Conservation (phyloP, 2,113 vertebrate species). For the Smithornis capensis region DNA sequence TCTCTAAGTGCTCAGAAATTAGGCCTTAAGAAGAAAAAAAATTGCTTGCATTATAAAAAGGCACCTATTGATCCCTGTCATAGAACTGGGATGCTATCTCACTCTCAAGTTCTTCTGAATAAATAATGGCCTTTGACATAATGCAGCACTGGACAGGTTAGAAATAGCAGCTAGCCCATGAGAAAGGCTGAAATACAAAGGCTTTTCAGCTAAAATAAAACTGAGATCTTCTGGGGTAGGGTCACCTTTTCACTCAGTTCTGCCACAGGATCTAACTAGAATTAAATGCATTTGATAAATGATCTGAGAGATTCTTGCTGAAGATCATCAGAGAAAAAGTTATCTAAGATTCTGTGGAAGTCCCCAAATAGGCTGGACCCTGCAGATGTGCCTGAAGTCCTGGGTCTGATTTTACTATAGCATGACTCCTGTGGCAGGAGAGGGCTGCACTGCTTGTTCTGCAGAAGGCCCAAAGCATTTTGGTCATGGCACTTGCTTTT, state of each 20-base stretch:
- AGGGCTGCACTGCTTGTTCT: not conserved
- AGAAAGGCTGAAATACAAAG: not conserved
- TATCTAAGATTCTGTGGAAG: not conserved
- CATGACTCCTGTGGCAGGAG: not conserved
- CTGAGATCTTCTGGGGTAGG: not conserved
- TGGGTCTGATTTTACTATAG: not conserved
- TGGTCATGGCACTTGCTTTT: not conserved
- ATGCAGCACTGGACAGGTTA: slow-evolving; percentile 9
- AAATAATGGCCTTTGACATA: slow-evolving; percentile 49
- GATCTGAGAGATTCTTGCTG: not conserved
- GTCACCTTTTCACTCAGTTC: not conserved
- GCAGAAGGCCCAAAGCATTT: not conserved
- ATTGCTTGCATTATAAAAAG: not conserved
- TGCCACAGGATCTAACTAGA: not conserved
- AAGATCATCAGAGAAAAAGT: not conserved
- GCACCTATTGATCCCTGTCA: not conserved
- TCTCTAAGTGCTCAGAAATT: slow-evolving; percentile 13
- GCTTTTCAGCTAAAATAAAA: not conserved
- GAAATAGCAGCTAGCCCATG: not conserved
- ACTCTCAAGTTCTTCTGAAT: slow-evolving; percentile 10
- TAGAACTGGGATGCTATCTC: not conserved
- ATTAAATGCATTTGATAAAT: not conserved
- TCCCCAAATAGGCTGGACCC: not conserved
- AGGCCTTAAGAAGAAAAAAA: not conserved
- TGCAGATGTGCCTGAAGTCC: not conserved